Conservation (phyloP, 2,113 vertebrate species). For the Amia ocellicauda region DNA sequence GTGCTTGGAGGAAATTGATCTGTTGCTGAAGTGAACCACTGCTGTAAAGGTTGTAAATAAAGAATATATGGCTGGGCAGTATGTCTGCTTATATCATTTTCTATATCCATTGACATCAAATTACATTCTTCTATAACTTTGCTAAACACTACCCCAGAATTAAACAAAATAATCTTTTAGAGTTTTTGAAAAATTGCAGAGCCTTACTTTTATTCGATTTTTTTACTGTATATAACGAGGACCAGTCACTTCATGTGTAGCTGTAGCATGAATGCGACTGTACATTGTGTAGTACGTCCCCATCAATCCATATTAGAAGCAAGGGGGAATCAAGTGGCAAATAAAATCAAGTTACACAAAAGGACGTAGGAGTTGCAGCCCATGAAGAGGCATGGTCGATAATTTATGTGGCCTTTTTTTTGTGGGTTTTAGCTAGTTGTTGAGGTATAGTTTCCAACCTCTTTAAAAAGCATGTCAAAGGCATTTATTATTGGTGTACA, state of each 20-base stretch:
- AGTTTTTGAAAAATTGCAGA: conserved; percentile 35
- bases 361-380: not conserved
- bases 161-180: conserved; percentile 25
- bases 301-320: not conserved
- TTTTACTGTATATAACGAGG: not conserved
- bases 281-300: not conserved
- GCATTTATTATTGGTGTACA: no score
- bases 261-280: not conserved
- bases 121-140: conserved; percentile 30
- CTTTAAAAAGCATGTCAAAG: not conserved
- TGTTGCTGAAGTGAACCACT: conserved; percentile 38
- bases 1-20: conserved; percentile 43
- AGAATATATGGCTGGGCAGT: conserved; percentile 15
- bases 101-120: conserved; percentile 13
- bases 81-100: conserved; percentile 25
- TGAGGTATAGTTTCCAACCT: not conserved
- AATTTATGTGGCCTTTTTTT: not conserved
- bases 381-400: not conserved
- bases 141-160: conserved; percentile 39
- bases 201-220: not conserved
- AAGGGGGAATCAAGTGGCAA: conserved; percentile 9
- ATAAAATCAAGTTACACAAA: conserved; percentile 17
- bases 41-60: conserved; percentile 32
- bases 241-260: not conserved
- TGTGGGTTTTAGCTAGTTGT: not conserved